These are phyloP conservation scores for Capromys pilorides DNA, from an alignment of 2,797 vertebrate genomes.

Conservation along the genomic window DNA sequence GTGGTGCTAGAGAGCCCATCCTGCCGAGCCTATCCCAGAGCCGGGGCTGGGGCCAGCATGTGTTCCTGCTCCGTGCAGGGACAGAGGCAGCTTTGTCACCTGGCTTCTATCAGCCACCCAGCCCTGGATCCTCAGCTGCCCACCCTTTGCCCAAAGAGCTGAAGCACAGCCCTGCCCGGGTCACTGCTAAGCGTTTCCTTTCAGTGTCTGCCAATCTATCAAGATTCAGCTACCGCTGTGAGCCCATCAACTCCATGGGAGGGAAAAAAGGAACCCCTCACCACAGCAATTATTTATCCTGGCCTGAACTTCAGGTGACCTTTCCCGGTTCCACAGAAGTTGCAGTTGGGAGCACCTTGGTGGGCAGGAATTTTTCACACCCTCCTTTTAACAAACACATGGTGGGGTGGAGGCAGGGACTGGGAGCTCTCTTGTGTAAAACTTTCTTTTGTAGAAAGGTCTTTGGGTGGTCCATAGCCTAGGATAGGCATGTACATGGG, in stretches of 20 bases:
- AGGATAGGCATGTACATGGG: rapidly evolving
- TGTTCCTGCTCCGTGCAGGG: constrained; percentile 79
- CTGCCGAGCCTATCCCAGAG: constrained; percentile 72
- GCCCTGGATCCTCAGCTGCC: constrained; percentile 86
- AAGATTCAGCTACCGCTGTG: constrained; percentile 95
- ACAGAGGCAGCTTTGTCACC: constrained; percentile 84
- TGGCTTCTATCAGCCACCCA: constrained; percentile 88
- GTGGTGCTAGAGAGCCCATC: constrained; percentile 90
- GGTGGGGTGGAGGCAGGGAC: background rate
- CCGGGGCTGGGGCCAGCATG: constrained; percentile 88
- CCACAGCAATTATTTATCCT: constrained; percentile 92
- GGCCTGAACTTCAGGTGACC: constrained; percentile 96
- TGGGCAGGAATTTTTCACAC: constrained; percentile 62
- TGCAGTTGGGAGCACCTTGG: constrained; percentile 87
- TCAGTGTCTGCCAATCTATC: constrained; percentile 98
- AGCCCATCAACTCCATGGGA: constrained; percentile 91
- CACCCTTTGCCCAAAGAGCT: constrained; percentile 84
- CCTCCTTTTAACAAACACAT: constrained; percentile 13
- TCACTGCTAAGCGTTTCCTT: constrained; percentile 92
- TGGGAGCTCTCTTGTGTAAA: background rate
- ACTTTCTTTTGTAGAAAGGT: constrained; percentile 21
- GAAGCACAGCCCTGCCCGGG: constrained; percentile 84
- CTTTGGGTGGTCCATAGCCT: constrained; percentile 21
- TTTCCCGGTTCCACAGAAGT: constrained; percentile 89
- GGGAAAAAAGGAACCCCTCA: constrained; percentile 92